Base-by-base conservation (phyloP, 2,888 invertebrate species). In the Pharmacophagus antenor region DNA sequence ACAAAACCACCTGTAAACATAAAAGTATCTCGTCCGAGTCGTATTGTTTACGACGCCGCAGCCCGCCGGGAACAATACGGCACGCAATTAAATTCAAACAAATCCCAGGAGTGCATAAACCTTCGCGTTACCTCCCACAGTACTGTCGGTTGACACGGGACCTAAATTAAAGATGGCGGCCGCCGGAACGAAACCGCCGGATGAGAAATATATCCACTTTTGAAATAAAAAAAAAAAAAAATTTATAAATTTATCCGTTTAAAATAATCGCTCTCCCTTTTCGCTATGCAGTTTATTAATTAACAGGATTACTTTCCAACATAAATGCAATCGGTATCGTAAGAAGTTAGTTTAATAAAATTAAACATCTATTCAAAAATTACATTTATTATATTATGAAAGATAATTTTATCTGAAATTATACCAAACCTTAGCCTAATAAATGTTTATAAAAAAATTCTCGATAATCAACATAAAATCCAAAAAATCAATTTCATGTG, bases 51-150 rank as follows among this genome's bases (percentile, higher is more conserved):
- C 22, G 44, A 47, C 46, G 23, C 17, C 23, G 46, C 0, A 23
- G n/a, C 46, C 52, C 51, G 20, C 21, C 23, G 7, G 21, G 18
- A 15, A 51, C 49, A 51, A 37, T 18, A 52, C n/a, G 41, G 31
- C 52, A 58, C 53, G 48, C 58, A 53, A 41, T 58, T 53, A 48
- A 53, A 58, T 58, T 47, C 48, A 53, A 42, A 52, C 52, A 46
- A 58, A 58, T 53, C 58, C 47, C 52, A 17, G 22, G 51, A 20
- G 57, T 46, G 21, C 18, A 31, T 18, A 57, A 57, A 31, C 51
- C 58, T 58, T 22, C 46, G 37, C 46, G 37, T 41, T 22, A 15
- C 31, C 41, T 27, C 21, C 22, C 25, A 15, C 31, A 37, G 23
- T 52, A 44, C 18, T 5, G 44, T 42, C 27, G 17, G 31, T 22